phyloP scores from a whole-genome alignment of 64 coral and sea anemone genomes.

The Montipora capricornis region DNA sequence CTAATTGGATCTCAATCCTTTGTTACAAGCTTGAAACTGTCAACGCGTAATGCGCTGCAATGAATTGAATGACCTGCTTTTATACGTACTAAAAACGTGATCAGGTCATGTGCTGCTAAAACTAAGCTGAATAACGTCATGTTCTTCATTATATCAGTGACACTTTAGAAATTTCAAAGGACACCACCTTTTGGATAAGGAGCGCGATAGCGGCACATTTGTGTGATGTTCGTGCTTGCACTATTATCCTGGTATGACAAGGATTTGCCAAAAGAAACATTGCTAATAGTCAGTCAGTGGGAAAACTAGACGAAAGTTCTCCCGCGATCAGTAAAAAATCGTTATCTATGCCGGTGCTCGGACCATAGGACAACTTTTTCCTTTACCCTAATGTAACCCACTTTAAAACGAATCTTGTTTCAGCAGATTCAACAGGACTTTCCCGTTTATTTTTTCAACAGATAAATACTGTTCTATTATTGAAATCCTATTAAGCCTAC shows the following conservation, averaged over 20 bases:
- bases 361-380: not conserved
- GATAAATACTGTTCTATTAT: not conserved
- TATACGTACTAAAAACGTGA: not conserved
- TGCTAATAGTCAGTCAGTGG: not conserved
- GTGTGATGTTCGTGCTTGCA: not conserved
- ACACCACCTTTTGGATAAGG: not conserved
- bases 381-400: not conserved
- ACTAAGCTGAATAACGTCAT: not conserved
- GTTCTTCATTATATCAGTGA: not conserved
- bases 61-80: not conserved
- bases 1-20: not conserved
- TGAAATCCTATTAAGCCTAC: not conserved
- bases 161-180: not conserved
- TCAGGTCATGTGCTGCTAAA: not conserved
- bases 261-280: not conserved
- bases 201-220: not conserved
- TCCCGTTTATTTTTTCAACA: not conserved
- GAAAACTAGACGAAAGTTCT: not conserved
- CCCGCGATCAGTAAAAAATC: not conserved
- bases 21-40: not conserved
- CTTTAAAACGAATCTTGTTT: not conserved
- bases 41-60: not conserved
- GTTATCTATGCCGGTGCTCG: not conserved
- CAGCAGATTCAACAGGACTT: not conserved
- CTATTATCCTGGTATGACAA: not conserved